Conservation (phyloP, 1,140 invertebrate species). For the Aphelenchoides avenae region DNA sequence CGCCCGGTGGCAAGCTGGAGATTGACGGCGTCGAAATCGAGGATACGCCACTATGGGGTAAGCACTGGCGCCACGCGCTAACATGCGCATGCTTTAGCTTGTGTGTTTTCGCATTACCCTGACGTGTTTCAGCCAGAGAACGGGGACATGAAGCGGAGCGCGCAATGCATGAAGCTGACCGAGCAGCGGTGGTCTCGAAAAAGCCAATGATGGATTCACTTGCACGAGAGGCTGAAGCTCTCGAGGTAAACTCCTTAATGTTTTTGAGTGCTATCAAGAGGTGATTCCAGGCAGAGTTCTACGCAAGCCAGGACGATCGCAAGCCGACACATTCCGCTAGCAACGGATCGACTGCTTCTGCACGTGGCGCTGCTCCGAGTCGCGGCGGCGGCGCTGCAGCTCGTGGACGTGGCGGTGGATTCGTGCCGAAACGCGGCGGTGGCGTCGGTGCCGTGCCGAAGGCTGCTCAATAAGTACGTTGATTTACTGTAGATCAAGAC, state of each 20-base stretch:
- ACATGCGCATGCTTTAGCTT: no score
- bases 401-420: neutral
- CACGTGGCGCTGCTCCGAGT: no score
- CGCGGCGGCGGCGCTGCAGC: neutral
- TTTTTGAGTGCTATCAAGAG: neutral
- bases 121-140: slow-evolving; percentile 1
- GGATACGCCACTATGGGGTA: no score
- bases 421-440: no score
- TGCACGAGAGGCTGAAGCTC: neutral
- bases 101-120: neutral
- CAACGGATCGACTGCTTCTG: neutral
- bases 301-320: neutral
- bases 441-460: no score
- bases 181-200: no score
- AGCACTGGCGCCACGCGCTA: no score
- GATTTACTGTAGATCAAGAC: no score
- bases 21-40: no score
- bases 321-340: neutral
- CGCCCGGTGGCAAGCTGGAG: slow-evolving; percentile 16
- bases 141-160: neutral
- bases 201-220: neutral
- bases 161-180: neutral
- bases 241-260: neutral
- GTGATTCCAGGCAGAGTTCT: neutral
- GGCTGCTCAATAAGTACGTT: no score